These are phyloP conservation scores for Pseudochirops corinnae DNA, from an alignment of 2,797 vertebrate genomes.

Conservation along the genomic window DNA sequence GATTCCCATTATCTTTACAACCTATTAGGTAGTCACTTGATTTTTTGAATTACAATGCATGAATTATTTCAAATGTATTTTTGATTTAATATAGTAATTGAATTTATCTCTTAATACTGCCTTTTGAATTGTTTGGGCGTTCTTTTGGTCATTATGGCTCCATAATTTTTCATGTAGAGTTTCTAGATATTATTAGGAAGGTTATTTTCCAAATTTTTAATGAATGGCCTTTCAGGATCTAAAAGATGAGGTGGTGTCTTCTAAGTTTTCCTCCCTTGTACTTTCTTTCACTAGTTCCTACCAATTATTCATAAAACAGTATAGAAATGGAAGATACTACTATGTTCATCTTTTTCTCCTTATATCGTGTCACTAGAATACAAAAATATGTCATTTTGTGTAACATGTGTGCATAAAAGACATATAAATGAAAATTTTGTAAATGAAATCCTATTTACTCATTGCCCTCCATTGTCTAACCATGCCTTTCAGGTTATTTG, in stretches of 20 bases:
- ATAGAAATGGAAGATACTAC: not conserved
- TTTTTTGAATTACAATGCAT: not conserved
- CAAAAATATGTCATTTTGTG: not conserved
- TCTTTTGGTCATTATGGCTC: not conserved
- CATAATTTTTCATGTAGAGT: not conserved
- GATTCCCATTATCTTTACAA: not conserved
- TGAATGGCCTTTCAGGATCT: not conserved
- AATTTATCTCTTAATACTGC: not conserved
- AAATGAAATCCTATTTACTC: not conserved
- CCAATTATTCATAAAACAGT: not conserved
- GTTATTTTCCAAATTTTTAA: not conserved
- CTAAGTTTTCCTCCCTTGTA: not conserved
- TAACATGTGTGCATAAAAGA: not conserved
- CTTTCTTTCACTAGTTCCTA: not conserved
- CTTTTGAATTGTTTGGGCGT: not conserved
- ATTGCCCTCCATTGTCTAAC: not conserved
- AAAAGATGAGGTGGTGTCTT: not conserved
- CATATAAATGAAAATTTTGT: not conserved
- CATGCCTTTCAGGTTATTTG: not conserved
- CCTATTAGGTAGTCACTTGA: not conserved
- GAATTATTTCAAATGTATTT: not conserved
- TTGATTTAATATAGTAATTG: not conserved
- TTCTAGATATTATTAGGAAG: not conserved
- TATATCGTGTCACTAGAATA: not conserved
- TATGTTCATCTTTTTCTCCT: not conserved